Evolutionary conservation across 1,140 invertebrate genomes (phyloP).

Genomic region (Eupeodes corollae): DNA sequence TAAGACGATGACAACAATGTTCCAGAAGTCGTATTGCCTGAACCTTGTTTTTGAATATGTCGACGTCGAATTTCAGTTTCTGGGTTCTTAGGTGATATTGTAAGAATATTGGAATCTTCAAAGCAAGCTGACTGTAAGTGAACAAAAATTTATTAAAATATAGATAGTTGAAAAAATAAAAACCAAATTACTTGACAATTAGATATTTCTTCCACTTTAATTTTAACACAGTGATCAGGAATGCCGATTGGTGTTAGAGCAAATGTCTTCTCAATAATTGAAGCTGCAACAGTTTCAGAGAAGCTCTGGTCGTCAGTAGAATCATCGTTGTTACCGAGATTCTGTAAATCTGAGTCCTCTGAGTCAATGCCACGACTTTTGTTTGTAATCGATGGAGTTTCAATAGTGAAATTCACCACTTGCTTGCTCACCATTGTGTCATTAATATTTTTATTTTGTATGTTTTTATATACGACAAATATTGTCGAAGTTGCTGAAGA

Average conservation of each 20-base stretch:
- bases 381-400: constrained; percentile 4
- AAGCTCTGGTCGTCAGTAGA: constrained; percentile 29
- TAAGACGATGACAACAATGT: background rate
- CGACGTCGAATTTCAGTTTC: background rate
- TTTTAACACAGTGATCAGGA: constrained; percentile 12
- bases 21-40: background rate
- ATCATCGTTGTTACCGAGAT: constrained; percentile 22
- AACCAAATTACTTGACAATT: constrained; percentile 23
- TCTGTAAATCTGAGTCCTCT: constrained; percentile 25
- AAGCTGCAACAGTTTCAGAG: constrained; percentile 16
- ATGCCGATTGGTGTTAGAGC: constrained; percentile 16
- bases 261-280: constrained; percentile 17
- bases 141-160: background rate
- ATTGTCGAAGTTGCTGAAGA: constrained; percentile 21
- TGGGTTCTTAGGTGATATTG: background rate
- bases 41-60: background rate
- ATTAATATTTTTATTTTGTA: constrained; percentile 29
- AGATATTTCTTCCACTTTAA: constrained; percentile 10
- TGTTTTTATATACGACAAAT: constrained; percentile 8
- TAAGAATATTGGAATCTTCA: constrained; percentile 16
- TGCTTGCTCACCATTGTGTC: background rate
- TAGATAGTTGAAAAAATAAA: background rate
- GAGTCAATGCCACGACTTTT: constrained; percentile 14
- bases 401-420: constrained; percentile 3
- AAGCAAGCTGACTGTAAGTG: constrained; percentile 23